Evolutionary conservation across 92 coral and sea anemone genomes (phyloP).

Genomic region (Umimayanthus chanpuru): DNA sequence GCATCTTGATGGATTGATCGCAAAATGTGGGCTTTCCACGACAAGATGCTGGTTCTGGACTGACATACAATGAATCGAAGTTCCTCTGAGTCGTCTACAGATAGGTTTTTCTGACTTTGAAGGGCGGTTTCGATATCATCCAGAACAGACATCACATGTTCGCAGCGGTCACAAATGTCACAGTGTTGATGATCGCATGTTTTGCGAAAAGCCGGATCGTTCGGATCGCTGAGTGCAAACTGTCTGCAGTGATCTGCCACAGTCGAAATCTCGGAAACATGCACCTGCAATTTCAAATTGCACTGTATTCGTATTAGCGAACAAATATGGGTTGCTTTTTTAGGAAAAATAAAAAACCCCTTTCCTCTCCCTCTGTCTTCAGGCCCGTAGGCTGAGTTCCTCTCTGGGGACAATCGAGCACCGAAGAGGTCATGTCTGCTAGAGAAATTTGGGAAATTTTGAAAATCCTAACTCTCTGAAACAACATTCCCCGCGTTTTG

Average conservation of each 20-base stretch:
- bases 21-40: slow-evolving; percentile 34
- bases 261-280: slow-evolving; percentile 38
- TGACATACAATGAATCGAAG: slow-evolving; percentile 31
- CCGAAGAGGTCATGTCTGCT: slow-evolving; percentile 6
- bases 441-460: slow-evolving; percentile 8
- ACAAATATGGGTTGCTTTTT: slow-evolving; percentile 9
- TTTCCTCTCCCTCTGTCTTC: slow-evolving; percentile 7
- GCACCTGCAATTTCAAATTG: slow-evolving; percentile 47
- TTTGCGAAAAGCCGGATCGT: slow-evolving; percentile 37
- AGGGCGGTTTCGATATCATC: slow-evolving; percentile 41
- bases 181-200: slow-evolving; percentile 34
- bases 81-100: slow-evolving; percentile 40
- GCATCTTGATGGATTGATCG: slow-evolving; percentile 28
- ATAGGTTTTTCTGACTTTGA: slow-evolving; percentile 34
- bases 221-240: slow-evolving; percentile 33
- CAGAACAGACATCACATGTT: slow-evolving; percentile 37
- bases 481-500: slow-evolving; percentile 26
- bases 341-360: slow-evolving; percentile 29
- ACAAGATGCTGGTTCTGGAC: slow-evolving; percentile 20
- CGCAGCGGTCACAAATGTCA: slow-evolving; percentile 39
- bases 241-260: slow-evolving; percentile 40
- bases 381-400: slow-evolving; percentile 7
- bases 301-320: slow-evolving; percentile 23
- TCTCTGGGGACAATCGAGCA: slow-evolving; percentile 19
- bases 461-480: slow-evolving; percentile 20